phyloP scores from a whole-genome alignment of 2,888 invertebrate genomes.

The Argyresthia albistria region DNA sequence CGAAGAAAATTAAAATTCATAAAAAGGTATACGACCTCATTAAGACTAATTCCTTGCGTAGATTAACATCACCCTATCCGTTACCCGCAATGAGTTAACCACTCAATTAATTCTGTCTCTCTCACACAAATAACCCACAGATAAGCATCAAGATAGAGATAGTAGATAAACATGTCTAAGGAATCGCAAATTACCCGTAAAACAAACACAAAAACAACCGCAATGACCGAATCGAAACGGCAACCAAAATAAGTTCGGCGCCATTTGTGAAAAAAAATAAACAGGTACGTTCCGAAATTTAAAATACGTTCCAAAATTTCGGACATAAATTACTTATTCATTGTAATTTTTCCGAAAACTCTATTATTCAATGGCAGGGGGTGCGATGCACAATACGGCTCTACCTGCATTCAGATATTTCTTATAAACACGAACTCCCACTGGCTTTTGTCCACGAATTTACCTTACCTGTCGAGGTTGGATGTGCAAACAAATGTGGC shows the following conservation, averaged over 20 bases:
- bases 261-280: constrained; percentile 28
- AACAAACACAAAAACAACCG: constrained; percentile 55
- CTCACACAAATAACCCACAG: constrained; percentile 22
- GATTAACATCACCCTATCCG: constrained; percentile 39
- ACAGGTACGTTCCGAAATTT: constrained; percentile 53
- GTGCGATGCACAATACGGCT: constrained; percentile 43
- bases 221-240: constrained; percentile 50
- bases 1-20: constrained; percentile 51
- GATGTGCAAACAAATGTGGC: constrained; percentile 36
- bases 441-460: constrained; percentile 53
- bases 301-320: constrained; percentile 33
- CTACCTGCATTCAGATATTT: constrained; percentile 63
- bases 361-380: constrained; percentile 54
- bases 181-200: constrained; percentile 61
- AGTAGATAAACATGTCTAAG: constrained; percentile 17
- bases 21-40: constrained; percentile 58
- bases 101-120: constrained; percentile 39
- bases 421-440: constrained; percentile 56
- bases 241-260: constrained; percentile 43
- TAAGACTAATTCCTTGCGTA: constrained; percentile 43
- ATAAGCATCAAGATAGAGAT: constrained; percentile 29
- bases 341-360: constrained; percentile 67
- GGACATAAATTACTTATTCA: constrained; percentile 65
- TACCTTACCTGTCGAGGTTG: constrained; percentile 61
- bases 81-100: constrained; percentile 35